phyloP scores from a whole-genome alignment of 2,888 invertebrate genomes.

The Quadriops clusia region DNA sequence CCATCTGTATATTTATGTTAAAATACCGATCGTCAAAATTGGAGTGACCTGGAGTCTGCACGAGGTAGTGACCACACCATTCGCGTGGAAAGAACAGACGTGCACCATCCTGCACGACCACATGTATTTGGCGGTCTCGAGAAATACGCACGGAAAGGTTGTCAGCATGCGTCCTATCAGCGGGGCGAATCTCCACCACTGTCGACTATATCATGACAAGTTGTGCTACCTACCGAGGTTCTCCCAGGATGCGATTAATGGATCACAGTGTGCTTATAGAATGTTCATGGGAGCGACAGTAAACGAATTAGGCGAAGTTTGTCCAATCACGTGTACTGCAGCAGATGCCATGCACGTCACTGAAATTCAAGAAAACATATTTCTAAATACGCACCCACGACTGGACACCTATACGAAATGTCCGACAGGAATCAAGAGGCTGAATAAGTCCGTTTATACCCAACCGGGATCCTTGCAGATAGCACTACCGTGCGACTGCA shows the following conservation, averaged over 20 bases:
- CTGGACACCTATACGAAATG: too few species aligned
- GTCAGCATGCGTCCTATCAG: slow-evolving; percentile 5
- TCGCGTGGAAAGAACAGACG: slow-evolving; percentile 8
- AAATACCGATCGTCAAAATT: slow-evolving; percentile 6
- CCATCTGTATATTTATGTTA: slow-evolving; percentile 1
- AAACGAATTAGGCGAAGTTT: slow-evolving; percentile 1
- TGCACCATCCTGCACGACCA: slow-evolving; percentile 6
- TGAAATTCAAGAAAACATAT: too few species aligned
- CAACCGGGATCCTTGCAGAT: too few species aligned
- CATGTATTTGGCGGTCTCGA: slow-evolving; percentile 9
- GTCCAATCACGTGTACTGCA: too few species aligned
- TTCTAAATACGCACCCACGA: too few species aligned
- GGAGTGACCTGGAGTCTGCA: slow-evolving; percentile 4
- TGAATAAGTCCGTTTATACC: too few species aligned
- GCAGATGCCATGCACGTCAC: too few species aligned
- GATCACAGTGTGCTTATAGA: slow-evolving; percentile 9
- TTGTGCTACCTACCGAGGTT: slow-evolving; percentile 9
- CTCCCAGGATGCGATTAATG: slow-evolving; percentile 7
- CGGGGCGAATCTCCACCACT: slow-evolving; percentile 8
- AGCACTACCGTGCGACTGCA: too few species aligned
- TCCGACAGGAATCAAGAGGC: too few species aligned
- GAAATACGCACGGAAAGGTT: slow-evolving; percentile 1
- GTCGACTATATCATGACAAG: slow-evolving; percentile 7
- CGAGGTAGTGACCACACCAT: slow-evolving; percentile 8
- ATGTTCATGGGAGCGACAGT: slow-evolving; percentile 8